Evolutionary conservation across 2,888 invertebrate genomes (phyloP), one percentile per base, ranked within the genome.

Genomic region (Frankliniella fusca): DNA sequence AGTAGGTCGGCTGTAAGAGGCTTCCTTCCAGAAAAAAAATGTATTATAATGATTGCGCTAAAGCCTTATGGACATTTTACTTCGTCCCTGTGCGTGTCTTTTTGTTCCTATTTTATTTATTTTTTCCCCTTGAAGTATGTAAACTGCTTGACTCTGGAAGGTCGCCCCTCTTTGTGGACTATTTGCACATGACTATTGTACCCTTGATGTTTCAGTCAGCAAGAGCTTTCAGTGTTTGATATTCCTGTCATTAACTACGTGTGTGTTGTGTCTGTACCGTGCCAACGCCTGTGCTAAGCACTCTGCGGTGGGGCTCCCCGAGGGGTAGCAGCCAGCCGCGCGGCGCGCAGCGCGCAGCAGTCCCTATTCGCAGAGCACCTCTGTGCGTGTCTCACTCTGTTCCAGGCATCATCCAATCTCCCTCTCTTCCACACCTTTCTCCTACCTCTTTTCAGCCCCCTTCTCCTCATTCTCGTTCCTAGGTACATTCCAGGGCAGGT

Each of bases 351-450:
- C 38, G 38, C 38, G 38, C 38, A 38, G 38, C 38, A 38, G 38
- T 38, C 38, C 38, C 38, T 38, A 38, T 38, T 38, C 5, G 38
- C 38, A 38, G 38, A 38, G 38, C 38, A 27, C 70, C 70, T 76
- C 70, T 70, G n/a, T 76, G 70, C 70, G 70, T 76, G 70, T 76
- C 27, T 76, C 70, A 76, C 70, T 76, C 70, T 76, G 70, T 76
- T 76, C n/a, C 70, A 76, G 70, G 70, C 70, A 76, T 27, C 12
- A 27, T 76, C 23, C 70, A 23, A 12, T 27, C 70, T 27, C 70
- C 27, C 70, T 27, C 70, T 76, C 27, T 76, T 76, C 0, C 54
- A 54, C 54, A 54, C 54, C 20, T 54, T 54, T 54, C 54, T 54
- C 20, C 20, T 15, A 54, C 54, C 54, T 20, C 38, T 38, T 38